A percentile compares a stretch with the other conserved stretches of the same genome.
Conservation (phyloP, 35 echinoderm and acorn worm species). For the Ophiothrix spiculata region DNA sequence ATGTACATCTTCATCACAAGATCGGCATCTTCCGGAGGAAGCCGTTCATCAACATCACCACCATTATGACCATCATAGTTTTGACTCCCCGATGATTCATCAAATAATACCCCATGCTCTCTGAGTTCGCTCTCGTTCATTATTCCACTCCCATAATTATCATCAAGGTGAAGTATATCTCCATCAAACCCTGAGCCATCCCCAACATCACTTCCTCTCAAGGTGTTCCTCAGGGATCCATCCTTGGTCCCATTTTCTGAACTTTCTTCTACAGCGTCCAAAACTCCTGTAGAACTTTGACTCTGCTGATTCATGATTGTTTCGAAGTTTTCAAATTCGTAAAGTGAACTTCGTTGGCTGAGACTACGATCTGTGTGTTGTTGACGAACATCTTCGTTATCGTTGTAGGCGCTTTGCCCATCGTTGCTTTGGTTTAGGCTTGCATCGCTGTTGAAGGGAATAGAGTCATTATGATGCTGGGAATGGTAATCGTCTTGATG, state of each 20-base stretch:
- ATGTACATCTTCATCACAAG: constrained; percentile 52
- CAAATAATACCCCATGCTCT: constrained; percentile 4
- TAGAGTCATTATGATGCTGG: not conserved
- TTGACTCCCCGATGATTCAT: constrained; percentile 19
- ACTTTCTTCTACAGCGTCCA: not conserved
- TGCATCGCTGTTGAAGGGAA: not conserved
- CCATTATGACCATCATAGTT: constrained; percentile 12
- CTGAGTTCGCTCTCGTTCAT: constrained; percentile 19
- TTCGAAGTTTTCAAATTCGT: constrained; percentile 52
- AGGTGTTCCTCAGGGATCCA: not conserved
- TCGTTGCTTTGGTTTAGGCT: not conserved
- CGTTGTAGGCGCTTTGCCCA: not conserved
- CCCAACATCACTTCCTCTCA: not conserved
- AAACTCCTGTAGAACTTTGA: not conserved
- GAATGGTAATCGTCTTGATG: not conserved
- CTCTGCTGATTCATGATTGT: constrained; percentile 18
- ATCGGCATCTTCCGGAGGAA: constrained; percentile 9
- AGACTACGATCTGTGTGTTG: not conserved
- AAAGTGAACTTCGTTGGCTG: constrained; percentile 16
- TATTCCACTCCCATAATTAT: constrained; percentile 12
- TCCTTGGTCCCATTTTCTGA: too few relatives aligned
- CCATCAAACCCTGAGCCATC: not conserved
- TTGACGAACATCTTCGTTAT: too few relatives aligned
- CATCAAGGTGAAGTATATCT: constrained; percentile 16
- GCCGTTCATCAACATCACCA: not conserved